phyloP scores from a whole-genome alignment of 2,113 vertebrate species.

The Furnarius figulus region DNA sequence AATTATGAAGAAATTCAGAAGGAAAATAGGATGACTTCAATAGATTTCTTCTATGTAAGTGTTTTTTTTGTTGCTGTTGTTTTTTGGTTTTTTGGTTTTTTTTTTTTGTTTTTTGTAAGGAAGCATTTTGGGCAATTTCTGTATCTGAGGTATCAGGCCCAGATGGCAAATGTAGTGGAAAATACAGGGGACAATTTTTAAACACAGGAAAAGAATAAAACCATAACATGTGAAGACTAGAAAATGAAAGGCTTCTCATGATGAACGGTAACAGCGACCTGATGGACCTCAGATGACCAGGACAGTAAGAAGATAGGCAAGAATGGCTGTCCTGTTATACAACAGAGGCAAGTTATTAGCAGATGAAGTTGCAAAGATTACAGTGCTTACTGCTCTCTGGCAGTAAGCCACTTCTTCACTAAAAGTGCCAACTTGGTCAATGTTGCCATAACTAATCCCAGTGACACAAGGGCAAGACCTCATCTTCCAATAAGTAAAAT shows the following conservation, averaged over 20 bases:
- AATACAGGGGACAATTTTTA: neutral
- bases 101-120: too few species aligned
- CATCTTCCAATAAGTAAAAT: neutral
- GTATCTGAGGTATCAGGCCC: neutral
- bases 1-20: neutral
- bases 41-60: neutral
- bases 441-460: conserved; percentile 8
- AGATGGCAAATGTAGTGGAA: neutral
- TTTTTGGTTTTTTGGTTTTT: too few species aligned
- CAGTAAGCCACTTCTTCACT: conserved; percentile 29
- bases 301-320: neutral
- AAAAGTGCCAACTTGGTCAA: neutral
- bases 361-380: conserved; percentile 51
- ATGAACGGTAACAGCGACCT: neutral
- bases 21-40: neutral
- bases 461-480: neutral
- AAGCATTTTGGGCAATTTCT: neutral
- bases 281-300: neutral
- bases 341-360: conserved; percentile 22
- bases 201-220: neutral
- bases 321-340: neutral
- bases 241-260: neutral
- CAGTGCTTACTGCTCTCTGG: conserved; percentile 19
- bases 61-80: too few species aligned
- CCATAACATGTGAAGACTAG: neutral